These are phyloP conservation scores for Pteropus alecto DNA, from an alignment of 2,113 vertebrate genomes.

Conservation along the genomic window DNA sequence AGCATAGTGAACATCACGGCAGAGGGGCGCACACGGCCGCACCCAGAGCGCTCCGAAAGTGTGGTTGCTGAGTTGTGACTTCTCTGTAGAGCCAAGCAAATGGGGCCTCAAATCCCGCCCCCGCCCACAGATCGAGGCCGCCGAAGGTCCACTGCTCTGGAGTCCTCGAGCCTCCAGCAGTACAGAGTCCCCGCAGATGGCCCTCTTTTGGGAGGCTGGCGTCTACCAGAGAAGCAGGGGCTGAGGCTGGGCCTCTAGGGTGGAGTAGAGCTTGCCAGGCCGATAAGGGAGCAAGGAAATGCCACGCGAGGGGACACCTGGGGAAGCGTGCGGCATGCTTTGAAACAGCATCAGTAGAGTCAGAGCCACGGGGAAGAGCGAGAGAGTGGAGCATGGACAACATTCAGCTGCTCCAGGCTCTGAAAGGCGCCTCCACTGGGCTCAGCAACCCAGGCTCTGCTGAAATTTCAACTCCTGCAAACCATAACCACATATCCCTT, in stretches of 20 bases:
- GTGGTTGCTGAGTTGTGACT: background rate
- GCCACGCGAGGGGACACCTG: background rate
- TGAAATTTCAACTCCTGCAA: background rate
- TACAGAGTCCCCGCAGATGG: background rate
- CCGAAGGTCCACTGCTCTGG: background rate
- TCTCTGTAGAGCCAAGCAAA: background rate
- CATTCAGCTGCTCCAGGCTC: background rate
- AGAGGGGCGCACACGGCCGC: background rate
- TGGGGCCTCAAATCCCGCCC: background rate
- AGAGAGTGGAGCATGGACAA: background rate
- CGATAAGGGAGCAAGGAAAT: background rate
- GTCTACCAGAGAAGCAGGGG: background rate
- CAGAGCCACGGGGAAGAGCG: background rate
- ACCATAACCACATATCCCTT: background rate
- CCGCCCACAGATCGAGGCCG: background rate
- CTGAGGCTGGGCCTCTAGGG: background rate
- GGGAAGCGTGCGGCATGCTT: background rate
- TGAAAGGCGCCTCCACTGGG: no score
- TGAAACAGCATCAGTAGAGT: background rate
- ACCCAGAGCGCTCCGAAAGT: background rate
- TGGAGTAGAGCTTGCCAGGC: background rate
- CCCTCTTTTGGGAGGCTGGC: background rate
- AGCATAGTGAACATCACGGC: accelerated
- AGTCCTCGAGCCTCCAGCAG: background rate
- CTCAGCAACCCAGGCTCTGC: background rate